Base-by-base conservation (phyloP, 1,140 invertebrate genomes). In the Magallana gigas region DNA sequence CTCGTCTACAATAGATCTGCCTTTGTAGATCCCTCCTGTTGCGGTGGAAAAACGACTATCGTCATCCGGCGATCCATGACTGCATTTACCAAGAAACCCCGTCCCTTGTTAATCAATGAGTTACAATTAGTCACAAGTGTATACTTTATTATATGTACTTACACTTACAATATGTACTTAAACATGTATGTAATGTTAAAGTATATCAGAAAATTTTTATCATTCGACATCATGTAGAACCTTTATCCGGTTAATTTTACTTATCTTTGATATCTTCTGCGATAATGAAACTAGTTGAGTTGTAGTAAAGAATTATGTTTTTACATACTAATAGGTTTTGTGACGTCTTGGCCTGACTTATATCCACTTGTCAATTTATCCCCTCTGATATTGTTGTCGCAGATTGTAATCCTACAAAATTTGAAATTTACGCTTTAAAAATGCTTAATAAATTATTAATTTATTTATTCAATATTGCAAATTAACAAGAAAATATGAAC, bases 11-110 rank as follows among this genome's bases (percentile, higher is more conserved):
- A 23, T 58, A 8, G 23, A 82, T 36, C 83, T 82, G 57, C 84
- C 87, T 64, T 88, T 88, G 80, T 88, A 85, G 18, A 88, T 88
- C 1, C 87, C 87, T 58, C 87, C 84, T 16, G 23, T 82, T 36
- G 87, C 87, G 14, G 64, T 16, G 7, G 36, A 57, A 29, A 82
- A 68, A 12, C 58, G 80, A 16, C 76, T 83, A 6, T 12, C 7
- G 29, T 88, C 87, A n/a, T 88, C 18, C 18, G 59, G 29, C 36
- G 84, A 60, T 8, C 87, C 87, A 57, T 88, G 87, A 85, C 87
- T 85, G 23, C 87, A 88, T 88, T 88, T 88, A 8, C 68, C 68
- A 23, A 18, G 23, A 12, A 76, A 12, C 1, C 68, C 68, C 8
- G 23, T 9, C 68, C 68, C 68, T 76, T 8, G 36, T 9, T 18